Base-by-base conservation (phyloP, 2,113 vertebrate species). In the Heteronetta atricapilla region DNA sequence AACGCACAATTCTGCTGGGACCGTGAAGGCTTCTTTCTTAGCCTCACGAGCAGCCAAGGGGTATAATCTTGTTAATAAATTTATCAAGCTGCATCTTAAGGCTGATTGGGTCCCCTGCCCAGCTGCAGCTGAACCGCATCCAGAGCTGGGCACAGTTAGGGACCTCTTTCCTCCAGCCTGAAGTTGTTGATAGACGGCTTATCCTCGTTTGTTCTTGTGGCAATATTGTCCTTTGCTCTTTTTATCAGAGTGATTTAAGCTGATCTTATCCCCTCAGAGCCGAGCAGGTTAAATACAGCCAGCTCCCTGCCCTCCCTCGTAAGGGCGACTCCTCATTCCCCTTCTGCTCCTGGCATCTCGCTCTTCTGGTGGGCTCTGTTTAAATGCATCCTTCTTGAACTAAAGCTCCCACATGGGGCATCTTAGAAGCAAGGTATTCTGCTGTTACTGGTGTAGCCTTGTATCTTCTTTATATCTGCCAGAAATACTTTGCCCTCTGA, bases 31-130 rank as follows among this genome's bases (percentile, higher is more conserved):
- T 23, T 82, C 63, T 85, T 94, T 31, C 38, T 75, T 75, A 72
- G 7, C n/a, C 44, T 89, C 40, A 48, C 1, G 2, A 85, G 42
- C 25, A 62, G 44, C 38, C 44, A 73, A 64, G 38, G 58, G 3
- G 0, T 88, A 53, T 85, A 93, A 80, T 93, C 79, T 88, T 59
- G 73, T 82, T 76, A 90, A 60, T n/a, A 79, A 87, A 86, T 21
- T 36, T 76, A 70, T 38, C 67, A 74, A 80, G 8, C 59, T 82
- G 26, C n/a, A 70, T 86, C 10, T 86, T 81, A 74, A 81, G 76
- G 67, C 46, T 74, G 64, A 42, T 78, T 50, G 64, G 56, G 68
- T 50, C 80, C 55, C 59, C 42, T 77, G 64, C 46, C 64, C 64
- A 55, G n/a, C 4, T 13, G 18, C 34, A 63, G n/a, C 75, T 95